Conservation (phyloP, 2,113 vertebrate species). For the Pelecanus crispus region DNA sequence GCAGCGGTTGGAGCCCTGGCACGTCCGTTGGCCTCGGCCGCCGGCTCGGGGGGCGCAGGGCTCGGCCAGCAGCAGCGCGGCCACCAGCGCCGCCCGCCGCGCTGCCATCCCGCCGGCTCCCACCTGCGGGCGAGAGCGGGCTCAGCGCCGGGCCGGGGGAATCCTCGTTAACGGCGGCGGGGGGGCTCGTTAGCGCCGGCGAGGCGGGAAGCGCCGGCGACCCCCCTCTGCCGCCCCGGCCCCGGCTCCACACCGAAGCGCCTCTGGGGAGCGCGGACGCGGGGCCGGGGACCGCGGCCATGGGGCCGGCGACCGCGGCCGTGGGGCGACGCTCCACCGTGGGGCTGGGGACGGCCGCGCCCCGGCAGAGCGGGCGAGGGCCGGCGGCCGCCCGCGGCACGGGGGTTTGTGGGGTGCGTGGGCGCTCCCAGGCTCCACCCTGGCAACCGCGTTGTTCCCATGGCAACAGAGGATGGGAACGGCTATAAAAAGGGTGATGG, state of each 20-base stretch:
- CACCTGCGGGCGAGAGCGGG: neutral
- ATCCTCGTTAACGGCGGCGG: neutral
- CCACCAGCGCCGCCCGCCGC: constrained; percentile 17
- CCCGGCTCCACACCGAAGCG: no score
- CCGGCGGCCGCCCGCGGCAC: neutral
- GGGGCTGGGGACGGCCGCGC: neutral
- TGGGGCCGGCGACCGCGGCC: no score
- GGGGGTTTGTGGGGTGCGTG: neutral
- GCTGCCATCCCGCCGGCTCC: neutral
- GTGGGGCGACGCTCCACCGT: neutral
- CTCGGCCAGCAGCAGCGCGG: constrained; percentile 12
- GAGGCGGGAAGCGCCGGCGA: no score
- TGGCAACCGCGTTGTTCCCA: neutral
- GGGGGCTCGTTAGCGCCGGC: no score
- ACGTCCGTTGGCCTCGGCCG: neutral
- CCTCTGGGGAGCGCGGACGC: no score
- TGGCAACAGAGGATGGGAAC: neutral
- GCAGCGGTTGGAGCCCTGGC: constrained; percentile 68
- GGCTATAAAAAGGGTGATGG: neutral
- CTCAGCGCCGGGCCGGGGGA: neutral
- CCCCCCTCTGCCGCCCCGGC: no score
- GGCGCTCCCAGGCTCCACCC: neutral
- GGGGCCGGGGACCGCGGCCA: neutral
- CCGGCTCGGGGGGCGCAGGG: neutral
- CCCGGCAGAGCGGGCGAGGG: no score